These are phyloP conservation scores for Poliocrania exsul DNA, from an alignment of 2,797 vertebrate genomes.

Conservation along the genomic window DNA sequence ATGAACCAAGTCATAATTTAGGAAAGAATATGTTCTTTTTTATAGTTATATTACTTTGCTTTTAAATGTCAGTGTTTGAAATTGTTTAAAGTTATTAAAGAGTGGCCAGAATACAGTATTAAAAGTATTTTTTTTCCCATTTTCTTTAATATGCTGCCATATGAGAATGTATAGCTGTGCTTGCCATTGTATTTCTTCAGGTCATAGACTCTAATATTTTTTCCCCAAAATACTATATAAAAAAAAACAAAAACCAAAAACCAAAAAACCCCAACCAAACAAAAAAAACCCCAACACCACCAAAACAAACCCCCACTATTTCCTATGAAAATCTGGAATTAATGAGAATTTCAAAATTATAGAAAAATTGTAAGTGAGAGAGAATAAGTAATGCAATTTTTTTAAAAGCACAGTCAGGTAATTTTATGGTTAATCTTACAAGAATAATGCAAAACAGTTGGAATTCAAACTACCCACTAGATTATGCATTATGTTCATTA, in stretches of 20 bases:
- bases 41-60: background rate
- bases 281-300: no score
- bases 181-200: background rate
- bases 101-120: background rate
- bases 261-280: background rate
- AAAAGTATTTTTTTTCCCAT: background rate
- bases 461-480: background rate
- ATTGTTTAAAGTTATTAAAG: background rate
- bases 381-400: background rate
- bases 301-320: background rate
- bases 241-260: background rate
- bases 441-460: background rate
- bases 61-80: background rate
- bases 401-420: background rate
- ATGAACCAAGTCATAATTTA: background rate
- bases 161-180: background rate
- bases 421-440: background rate
- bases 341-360: background rate
- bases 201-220: background rate
- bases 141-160: background rate
- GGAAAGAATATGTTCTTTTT: background rate
- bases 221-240: background rate
- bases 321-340: background rate
- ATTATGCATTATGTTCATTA: background rate
- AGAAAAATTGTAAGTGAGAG: background rate